phyloP scores from a whole-genome alignment of 2,888 invertebrate genomes.

The Pristionchus maxplancki region DNA sequence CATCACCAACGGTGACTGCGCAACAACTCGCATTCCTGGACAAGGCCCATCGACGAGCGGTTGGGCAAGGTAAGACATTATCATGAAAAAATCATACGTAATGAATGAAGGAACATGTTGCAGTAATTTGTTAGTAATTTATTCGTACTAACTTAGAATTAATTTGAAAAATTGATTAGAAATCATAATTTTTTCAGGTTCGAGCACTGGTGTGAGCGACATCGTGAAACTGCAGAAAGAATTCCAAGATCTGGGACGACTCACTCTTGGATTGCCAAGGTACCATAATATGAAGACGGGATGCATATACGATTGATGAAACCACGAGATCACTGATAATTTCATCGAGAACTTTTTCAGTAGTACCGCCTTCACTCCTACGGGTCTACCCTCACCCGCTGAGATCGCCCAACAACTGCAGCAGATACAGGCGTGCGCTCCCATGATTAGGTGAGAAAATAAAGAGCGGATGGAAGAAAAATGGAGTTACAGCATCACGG shows the following conservation, averaged over 20 bases:
- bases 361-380: slow-evolving; percentile 33
- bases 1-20: slow-evolving; percentile 67
- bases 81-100: no score
- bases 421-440: slow-evolving; percentile 32
- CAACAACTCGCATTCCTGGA: slow-evolving; percentile 73
- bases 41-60: slow-evolving; percentile 69
- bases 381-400: slow-evolving; percentile 20
- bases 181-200: neutral
- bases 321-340: no score
- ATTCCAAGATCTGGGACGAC: slow-evolving; percentile 69
- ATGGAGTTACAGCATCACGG: slow-evolving; percentile 66
- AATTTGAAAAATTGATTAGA: neutral
- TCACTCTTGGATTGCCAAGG: slow-evolving; percentile 30
- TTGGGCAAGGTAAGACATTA: slow-evolving; percentile 55
- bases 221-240: slow-evolving; percentile 71
- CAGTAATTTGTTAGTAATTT: neutral
- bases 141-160: neutral
- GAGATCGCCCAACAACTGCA: slow-evolving; percentile 18
- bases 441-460: slow-evolving; percentile 42
- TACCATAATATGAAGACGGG: no score
- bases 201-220: slow-evolving; percentile 50
- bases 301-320: no score
- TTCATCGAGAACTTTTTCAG: no score
- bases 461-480: neutral
- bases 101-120: neutral